Conservation (phyloP, 92 coral and sea anemone genomes). For the Plumapathes pennacea region DNA sequence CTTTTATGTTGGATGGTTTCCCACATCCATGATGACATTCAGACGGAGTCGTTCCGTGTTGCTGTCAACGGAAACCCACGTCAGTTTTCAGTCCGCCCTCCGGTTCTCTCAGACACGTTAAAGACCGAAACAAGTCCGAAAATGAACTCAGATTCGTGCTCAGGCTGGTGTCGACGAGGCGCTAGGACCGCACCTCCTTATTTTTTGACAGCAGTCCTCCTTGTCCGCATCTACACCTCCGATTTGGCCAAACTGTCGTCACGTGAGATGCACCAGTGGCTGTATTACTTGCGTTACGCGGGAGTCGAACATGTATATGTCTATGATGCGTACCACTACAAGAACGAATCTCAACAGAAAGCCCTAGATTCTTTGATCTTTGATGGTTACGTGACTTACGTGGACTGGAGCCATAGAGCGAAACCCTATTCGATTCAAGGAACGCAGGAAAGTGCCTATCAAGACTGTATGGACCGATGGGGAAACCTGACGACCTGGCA, state of each 20-base stretch:
- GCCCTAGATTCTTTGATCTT: slow-evolving; percentile 41
- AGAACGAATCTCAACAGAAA: slow-evolving; percentile 57
- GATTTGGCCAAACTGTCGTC: slow-evolving; percentile 52
- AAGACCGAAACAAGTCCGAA: no score
- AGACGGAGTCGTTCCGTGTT: no score
- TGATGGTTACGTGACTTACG: slow-evolving; percentile 55
- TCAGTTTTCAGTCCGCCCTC: no score
- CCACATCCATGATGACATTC: no score
- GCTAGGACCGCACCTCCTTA: slow-evolving; percentile 9
- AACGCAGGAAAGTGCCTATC: slow-evolving; percentile 62
- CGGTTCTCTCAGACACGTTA: no score
- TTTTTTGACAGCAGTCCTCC: slow-evolving; percentile 56
- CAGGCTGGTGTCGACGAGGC: slow-evolving; percentile 55
- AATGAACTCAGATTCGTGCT: no score
- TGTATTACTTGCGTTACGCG: slow-evolving; percentile 53
- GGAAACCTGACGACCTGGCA: slow-evolving; percentile 41
- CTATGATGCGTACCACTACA: slow-evolving; percentile 57
- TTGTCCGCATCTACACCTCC: slow-evolving; percentile 51
- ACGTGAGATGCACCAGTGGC: slow-evolving; percentile 65
- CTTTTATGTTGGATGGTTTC: no score
- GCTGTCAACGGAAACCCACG: no score
- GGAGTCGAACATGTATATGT: slow-evolving; percentile 67
- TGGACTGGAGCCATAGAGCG: slow-evolving; percentile 61
- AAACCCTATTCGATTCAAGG: slow-evolving; percentile 43
- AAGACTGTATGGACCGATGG: slow-evolving; percentile 24